A percentile compares a stretch with the other conserved stretches of the same genome.
Evolutionary conservation across 2,797 vertebrate genomes (phyloP).

Genomic region (Hirundo rustica): DNA sequence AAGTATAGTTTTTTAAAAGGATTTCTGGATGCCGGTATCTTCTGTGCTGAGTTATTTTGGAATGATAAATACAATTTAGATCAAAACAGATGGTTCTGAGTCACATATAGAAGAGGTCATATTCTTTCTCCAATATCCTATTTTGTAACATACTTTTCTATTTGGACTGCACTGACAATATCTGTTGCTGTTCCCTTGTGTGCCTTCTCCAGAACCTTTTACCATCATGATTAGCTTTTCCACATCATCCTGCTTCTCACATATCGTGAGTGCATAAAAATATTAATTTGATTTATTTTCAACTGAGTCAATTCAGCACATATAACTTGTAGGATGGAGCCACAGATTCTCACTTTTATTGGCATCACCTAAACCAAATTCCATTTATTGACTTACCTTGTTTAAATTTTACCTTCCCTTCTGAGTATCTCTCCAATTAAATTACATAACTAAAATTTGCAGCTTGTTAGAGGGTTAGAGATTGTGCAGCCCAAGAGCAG

Average conservation of each 20-base stretch:
- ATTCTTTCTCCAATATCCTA: conserved; percentile 3
- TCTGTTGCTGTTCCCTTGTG: neutral
- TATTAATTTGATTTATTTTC: neutral
- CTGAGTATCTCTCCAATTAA: neutral
- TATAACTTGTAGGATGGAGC: neutral
- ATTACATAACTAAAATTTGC: neutral
- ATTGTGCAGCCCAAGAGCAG: neutral
- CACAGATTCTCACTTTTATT: neutral
- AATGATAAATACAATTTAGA: conserved; percentile 28
- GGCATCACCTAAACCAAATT: neutral
- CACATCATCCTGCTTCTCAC: neutral
- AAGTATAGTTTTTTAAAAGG: neutral
- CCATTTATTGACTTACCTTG: neutral
- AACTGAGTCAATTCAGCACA: neutral
- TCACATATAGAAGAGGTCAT: conserved; percentile 28
- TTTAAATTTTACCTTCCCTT: conserved; percentile 10
- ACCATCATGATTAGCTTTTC: neutral
- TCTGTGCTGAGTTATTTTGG: neutral
- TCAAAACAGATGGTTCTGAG: conserved; percentile 42
- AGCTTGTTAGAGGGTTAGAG: neutral
- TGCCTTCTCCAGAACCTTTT: neutral
- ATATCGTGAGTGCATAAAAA: neutral
- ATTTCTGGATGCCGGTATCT: neutral
- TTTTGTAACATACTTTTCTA: neutral
- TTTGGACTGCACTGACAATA: neutral